phyloP scores from a whole-genome alignment of 2,888 invertebrate species.

The Temnothorax unifasciatus region DNA sequence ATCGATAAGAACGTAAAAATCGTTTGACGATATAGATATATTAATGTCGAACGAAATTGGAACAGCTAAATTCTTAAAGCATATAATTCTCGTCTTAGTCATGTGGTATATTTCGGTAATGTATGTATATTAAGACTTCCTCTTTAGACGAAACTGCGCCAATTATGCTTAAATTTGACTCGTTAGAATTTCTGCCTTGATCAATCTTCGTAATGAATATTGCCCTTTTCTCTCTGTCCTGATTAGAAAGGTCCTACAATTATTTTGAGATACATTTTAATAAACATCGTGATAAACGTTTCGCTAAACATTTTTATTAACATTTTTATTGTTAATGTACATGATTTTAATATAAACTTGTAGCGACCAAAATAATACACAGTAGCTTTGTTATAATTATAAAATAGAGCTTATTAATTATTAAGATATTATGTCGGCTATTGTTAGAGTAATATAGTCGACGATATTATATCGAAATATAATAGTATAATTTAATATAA shows the following conservation, averaged over 20 bases:
- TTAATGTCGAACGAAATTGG: slow-evolving; percentile 11
- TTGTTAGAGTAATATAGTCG: slow-evolving; percentile 8
- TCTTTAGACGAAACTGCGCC: not conserved
- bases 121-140: slow-evolving; percentile 5
- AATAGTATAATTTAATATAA: slow-evolving; percentile 14
- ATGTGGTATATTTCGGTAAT: not conserved
- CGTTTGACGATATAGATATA: not conserved
- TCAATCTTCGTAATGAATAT: slow-evolving; percentile 27
- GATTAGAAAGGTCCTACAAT: not conserved
- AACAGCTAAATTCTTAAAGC: not conserved
- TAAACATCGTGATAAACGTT: not conserved
- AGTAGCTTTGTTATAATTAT: slow-evolving; percentile 2
- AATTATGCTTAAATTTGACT: slow-evolving; percentile 29
- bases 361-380: slow-evolving; percentile 1
- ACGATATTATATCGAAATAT: no score
- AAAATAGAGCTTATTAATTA: slow-evolving; percentile 18
- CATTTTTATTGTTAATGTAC: slow-evolving; percentile 41
- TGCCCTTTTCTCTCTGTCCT: not conserved
- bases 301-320: slow-evolving; percentile 31
- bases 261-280: not conserved
- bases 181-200: slow-evolving; percentile 11
- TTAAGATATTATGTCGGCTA: not conserved
- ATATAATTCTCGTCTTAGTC: not conserved
- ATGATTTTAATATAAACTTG: slow-evolving; percentile 10
- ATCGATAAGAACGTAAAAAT: not conserved